Conservation (phyloP, 2,888 invertebrate species). For the Drosophila planitibia region DNA sequence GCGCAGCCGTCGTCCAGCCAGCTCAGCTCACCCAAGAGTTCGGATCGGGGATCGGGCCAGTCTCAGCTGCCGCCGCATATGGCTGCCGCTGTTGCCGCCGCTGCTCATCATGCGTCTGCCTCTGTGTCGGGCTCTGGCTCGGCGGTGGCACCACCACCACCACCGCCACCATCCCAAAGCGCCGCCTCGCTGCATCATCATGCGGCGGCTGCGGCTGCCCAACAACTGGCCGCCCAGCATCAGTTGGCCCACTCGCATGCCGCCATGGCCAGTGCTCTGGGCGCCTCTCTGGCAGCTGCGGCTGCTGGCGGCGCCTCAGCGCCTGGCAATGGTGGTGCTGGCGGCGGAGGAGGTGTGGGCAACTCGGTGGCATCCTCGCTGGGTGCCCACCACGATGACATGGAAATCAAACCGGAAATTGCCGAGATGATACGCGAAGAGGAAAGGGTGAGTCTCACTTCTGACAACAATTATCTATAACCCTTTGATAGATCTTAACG, state of each 20-base stretch:
- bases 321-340: slow-evolving; percentile 64
- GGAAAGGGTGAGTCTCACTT: slow-evolving; percentile 92
- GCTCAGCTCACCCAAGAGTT: slow-evolving; percentile 60
- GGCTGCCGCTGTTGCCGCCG: slow-evolving; percentile 76
- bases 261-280: slow-evolving; percentile 83
- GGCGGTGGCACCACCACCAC: slow-evolving; percentile 35
- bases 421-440: slow-evolving; percentile 98
- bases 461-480: background rate
- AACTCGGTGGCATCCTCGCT: slow-evolving; percentile 48
- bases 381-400: slow-evolving; percentile 89
- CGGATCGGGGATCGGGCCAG: slow-evolving; percentile 43
- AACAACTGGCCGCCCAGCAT: slow-evolving; percentile 81
- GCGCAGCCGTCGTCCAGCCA: slow-evolving; percentile 35
- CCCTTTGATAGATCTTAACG: background rate
- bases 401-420: slow-evolving; percentile 97
- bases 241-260: slow-evolving; percentile 83
- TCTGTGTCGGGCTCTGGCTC: background rate
- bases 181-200: slow-evolving; percentile 75
- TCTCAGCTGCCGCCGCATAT: slow-evolving; percentile 66
- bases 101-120: slow-evolving; percentile 63
- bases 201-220: slow-evolving; percentile 79
- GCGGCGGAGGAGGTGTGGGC: slow-evolving; percentile 63
- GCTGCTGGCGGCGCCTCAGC: slow-evolving; percentile 82
- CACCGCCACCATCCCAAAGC: slow-evolving; percentile 50
- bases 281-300: slow-evolving; percentile 79